phyloP scores from a whole-genome alignment of 2,113 vertebrate species.

The Synodontis membranacea region DNA sequence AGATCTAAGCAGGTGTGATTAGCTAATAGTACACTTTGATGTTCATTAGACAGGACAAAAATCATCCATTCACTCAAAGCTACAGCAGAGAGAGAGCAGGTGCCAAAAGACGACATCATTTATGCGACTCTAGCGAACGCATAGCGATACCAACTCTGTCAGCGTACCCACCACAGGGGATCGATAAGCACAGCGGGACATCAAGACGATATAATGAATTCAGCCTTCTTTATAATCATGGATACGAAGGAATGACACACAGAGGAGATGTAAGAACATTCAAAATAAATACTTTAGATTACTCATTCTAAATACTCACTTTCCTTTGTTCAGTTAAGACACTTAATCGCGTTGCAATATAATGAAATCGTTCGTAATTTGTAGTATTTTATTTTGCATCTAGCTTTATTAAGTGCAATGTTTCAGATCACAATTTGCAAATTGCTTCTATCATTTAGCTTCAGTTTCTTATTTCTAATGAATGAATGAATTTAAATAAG shows the following conservation, averaged over 20 bases:
- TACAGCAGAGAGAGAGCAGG: constrained; percentile 17
- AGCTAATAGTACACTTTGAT: constrained; percentile 35
- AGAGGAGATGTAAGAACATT: not conserved
- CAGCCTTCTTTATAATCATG: constrained; percentile 16
- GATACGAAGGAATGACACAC: not conserved
- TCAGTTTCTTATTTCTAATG: not conserved
- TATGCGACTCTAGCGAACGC: constrained; percentile 16
- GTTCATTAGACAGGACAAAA: constrained; percentile 44
- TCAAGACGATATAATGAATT: constrained; percentile 16
- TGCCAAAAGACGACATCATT: constrained; percentile 11
- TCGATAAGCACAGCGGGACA: not conserved
- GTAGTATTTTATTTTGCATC: not conserved
- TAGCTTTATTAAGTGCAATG: not conserved
- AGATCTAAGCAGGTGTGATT: constrained; percentile 2
- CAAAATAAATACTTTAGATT: not conserved
- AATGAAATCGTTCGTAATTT: not conserved
- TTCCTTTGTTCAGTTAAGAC: not conserved
- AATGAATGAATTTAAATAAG: not conserved
- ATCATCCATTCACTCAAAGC: constrained; percentile 31
- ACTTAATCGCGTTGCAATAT: not conserved
- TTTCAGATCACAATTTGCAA: not conserved
- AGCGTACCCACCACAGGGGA: not conserved
- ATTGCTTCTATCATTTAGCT: not conserved
- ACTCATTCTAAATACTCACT: no score
- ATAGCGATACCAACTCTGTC: not conserved